Evolutionary conservation across 1,140 invertebrate species (phyloP).

Genomic region (Chlorops oryzae): DNA sequence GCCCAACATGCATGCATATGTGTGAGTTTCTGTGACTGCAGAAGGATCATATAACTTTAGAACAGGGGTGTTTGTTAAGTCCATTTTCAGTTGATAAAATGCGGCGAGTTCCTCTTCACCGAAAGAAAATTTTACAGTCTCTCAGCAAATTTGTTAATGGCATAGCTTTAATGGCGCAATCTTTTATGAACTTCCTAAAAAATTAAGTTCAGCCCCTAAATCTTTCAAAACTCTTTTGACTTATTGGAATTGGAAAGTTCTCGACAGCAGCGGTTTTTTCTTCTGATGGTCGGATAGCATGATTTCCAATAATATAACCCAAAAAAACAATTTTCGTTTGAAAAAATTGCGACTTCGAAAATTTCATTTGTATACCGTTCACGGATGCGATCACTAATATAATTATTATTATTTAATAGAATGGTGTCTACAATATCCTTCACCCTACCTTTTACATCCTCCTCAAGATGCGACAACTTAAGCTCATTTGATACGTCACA

Average conservation of each 20-base stretch:
- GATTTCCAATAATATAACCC: not conserved
- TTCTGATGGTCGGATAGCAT: not conserved
- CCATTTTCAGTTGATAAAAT: not conserved
- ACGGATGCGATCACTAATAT: not conserved
- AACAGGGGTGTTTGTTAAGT: constrained; percentile 28
- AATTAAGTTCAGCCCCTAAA: not conserved
- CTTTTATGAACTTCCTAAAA: constrained; percentile 21
- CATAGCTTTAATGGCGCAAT: constrained; percentile 28
- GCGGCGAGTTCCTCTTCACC: constrained; percentile 3
- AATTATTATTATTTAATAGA: not conserved
- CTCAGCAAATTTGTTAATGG: constrained; percentile 27
- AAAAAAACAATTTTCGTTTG: not conserved
- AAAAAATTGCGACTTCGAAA: not conserved
- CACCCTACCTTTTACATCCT: no score
- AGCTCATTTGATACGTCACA: no score
- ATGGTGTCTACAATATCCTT: no score
- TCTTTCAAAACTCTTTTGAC: not conserved
- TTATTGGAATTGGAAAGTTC: not conserved
- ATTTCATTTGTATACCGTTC: not conserved
- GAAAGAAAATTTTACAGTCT: constrained; percentile 13
- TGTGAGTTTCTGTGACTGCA: constrained; percentile 36
- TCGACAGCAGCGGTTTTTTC: not conserved
- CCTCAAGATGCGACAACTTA: no score
- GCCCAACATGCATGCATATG: constrained; percentile 31
- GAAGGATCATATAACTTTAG: constrained; percentile 22